Evolutionary conservation across 1,140 invertebrate genomes (phyloP), one percentile per base, ranked within the genome.

Genomic region (Bombus huntii): DNA sequence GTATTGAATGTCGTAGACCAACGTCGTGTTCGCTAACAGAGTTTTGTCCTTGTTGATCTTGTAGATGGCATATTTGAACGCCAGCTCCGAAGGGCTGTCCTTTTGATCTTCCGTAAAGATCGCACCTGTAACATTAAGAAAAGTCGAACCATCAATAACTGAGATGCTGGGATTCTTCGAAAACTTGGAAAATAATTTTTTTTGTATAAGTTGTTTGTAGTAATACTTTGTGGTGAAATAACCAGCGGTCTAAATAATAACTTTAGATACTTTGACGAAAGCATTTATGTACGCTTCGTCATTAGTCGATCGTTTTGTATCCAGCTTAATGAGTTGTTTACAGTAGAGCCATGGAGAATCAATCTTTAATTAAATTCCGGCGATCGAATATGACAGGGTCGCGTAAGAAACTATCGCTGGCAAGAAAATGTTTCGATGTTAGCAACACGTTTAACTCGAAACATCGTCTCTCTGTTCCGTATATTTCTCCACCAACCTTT

Each of bases 41-140:
- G 95, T 96, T 79, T 97, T 96, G 89, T 99, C 98, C 92, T 98
- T 98, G 94, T 99, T 99, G 81, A 99, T 98, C 77, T 97, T 97
- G 94, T 98, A 98, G 3, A 99, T 98, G 3, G 98, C 98, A 94
- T 99, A 99, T 92, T 99, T 98, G 95, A 99, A 99, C 5, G 98
- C 98, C 82, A 98, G 95, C 93, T 99, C 98, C 0, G 97, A 96
- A 82, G 97, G 97, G 87, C 97, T 98, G 87, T 98, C 97, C 88
- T 97, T 97, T 89, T 98, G 97, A 88, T 98, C 98, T 91, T 98
- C 98, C 0, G 97, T 98, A 94, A 98, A 98, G 85, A 99, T 98
- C n/a, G 98, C 98, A 90, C 98, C 98, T 98, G 96, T 1, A 97
- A 97, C 74, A 92, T 91, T 87, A 91, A 90, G 88, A 80, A 74